Conservation (phyloP, 2,797 vertebrate genomes). For the Parauchenoglanis ngamensis region DNA sequence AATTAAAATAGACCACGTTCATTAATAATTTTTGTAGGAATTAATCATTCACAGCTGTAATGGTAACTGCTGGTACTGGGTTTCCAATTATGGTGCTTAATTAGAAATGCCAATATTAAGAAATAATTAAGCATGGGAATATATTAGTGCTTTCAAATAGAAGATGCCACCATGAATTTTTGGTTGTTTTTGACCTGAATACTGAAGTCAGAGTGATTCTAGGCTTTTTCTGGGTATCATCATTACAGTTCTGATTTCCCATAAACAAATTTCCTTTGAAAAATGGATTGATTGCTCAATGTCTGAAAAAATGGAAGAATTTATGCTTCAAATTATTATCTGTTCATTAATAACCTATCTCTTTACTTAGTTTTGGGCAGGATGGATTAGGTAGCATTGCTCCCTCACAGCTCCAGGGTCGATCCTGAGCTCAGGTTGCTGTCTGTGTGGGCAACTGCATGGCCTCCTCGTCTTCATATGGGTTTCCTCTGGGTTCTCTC, state of each 20-base stretch:
- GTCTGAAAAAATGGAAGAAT: too few relatives aligned
- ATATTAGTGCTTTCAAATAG: constrained; percentile 64
- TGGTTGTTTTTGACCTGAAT: neutral
- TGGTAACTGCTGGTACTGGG: constrained; percentile 74
- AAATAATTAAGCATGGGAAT: constrained; percentile 79
- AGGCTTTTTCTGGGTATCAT: neutral
- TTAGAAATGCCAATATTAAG: constrained; percentile 84
- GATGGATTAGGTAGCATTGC: neutral
- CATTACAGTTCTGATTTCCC: neutral
- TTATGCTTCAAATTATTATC: neutral
- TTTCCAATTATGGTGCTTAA: constrained; percentile 80
- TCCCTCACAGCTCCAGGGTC: neutral
- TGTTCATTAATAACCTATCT: neutral
- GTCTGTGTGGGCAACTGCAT: neutral
- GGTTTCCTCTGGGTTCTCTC: neutral
- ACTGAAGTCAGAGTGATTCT: neutral
- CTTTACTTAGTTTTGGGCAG: neutral
- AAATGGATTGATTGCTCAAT: neutral
- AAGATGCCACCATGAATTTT: constrained; percentile 21
- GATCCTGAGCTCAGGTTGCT: neutral
- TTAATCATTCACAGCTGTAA: constrained; percentile 75
- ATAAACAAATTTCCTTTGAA: neutral
- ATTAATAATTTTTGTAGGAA: constrained; percentile 82
- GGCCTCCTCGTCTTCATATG: neutral
- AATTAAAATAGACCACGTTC: constrained; percentile 79